Base-by-base conservation (phyloP, 2,797 vertebrate genomes). In the Octomys mimax region DNA sequence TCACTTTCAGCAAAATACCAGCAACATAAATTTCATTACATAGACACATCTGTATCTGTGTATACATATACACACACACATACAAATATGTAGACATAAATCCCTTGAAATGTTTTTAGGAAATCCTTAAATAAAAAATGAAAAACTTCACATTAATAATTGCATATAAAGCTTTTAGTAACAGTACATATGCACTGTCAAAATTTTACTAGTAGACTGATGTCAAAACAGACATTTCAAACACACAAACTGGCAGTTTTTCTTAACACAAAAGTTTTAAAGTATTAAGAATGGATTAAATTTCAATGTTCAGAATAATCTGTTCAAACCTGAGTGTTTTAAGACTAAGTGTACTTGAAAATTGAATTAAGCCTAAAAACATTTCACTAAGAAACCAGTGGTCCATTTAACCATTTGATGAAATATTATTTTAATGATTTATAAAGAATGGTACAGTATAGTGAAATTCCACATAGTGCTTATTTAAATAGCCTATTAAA, bases 281-380 rank as follows among this genome's bases (percentile, higher is more conserved):
- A 98, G 96, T 97, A 98, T 98, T 96, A 98, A 97, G 97, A 96
- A 97, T 98, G 98, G 98, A 98, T 98, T 92, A 98, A 96, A 98
- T 97, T 95, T 97, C 97, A 98, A 97, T 39, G 96, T 95, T 93
- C 96, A 97, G 96, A 98, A 52, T 77, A 96, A 97, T 97, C 96
- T 97, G 0, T 98, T 97, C 95, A 98, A 98, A 98, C 98, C 98
- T 99, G 98, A 99, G 98, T 98, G 98, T 98, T 98, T 92, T 97
- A 98, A 97, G 97, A 98, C 96, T 97, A 97, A 96, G 85, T 85
- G 28, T 83, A 96, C 94, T 96, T 98, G 96, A 98, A 92, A 98
- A 96, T 57, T 96, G 95, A 99, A 98, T 91, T 98, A 98, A 98
- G 75, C 98, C 97, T 98, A 98, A 98, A 98, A 98, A 98, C 97